phyloP scores from a whole-genome alignment of 2,113 vertebrate species.

The Zosterops pallidus region DNA sequence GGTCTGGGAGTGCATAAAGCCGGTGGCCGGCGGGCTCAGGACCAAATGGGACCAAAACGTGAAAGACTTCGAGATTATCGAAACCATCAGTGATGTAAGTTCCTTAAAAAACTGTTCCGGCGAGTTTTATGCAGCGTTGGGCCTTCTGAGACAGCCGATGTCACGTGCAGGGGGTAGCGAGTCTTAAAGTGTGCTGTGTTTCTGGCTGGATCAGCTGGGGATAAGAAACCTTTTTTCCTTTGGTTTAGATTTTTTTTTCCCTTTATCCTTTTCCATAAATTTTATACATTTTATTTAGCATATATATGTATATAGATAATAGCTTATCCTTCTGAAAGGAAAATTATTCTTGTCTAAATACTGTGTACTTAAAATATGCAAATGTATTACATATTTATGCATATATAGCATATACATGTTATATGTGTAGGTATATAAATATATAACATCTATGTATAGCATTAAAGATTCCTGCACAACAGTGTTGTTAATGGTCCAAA shows the following conservation, averaged over 20 bases:
- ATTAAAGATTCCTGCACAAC: rapidly evolving
- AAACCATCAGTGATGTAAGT: conserved; percentile 83
- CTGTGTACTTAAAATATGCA: not conserved
- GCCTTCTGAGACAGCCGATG: rapidly evolving
- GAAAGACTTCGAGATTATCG: conserved; percentile 82
- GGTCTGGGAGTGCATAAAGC: conserved; percentile 90
- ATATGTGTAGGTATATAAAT: too few relatives aligned
- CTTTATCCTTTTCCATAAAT: not conserved
- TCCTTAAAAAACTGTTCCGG: rapidly evolving
- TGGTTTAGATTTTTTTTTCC: not conserved
- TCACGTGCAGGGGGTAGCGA: rapidly evolving
- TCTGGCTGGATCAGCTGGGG: not conserved
- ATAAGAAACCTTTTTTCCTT: too few relatives aligned
- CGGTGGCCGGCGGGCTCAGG: conserved; percentile 80
- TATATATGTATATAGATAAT: rapidly evolving
- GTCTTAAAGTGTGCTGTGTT: not conserved
- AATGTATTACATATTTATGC: too few relatives aligned
- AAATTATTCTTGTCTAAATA: rapidly evolving
- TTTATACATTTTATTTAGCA: rapidly evolving
- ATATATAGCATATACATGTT: too few relatives aligned
- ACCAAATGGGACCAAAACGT: conserved; percentile 93
- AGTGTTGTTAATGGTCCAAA: not conserved
- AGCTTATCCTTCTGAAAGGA: not conserved
- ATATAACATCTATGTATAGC: not conserved
- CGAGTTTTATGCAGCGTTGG: rapidly evolving